Conservation (phyloP, 2,113 vertebrate species). For the Limanda limanda region DNA sequence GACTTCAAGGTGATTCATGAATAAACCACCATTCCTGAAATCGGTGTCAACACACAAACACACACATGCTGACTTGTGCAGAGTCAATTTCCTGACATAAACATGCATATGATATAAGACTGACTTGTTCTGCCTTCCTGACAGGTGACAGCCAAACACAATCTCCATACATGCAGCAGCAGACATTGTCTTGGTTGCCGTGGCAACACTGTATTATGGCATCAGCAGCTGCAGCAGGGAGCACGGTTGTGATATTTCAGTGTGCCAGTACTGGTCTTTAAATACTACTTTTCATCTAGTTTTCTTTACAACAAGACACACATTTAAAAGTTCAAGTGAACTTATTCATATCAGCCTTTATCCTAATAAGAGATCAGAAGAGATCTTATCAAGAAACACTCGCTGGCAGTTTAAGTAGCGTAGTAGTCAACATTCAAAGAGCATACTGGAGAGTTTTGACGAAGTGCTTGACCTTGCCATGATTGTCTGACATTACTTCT, state of each 20-base stretch:
- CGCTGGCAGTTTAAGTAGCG: background rate
- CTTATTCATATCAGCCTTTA: background rate
- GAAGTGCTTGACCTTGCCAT: no score
- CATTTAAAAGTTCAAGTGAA: no score
- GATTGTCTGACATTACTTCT: no score
- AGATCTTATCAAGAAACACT: background rate
- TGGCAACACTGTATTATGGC: slow-evolving; percentile 68
- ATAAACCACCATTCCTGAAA: slow-evolving; percentile 9
- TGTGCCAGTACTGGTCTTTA: background rate
- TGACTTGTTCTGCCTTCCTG: background rate
- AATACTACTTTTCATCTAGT: background rate
- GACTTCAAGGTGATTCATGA: slow-evolving; percentile 73
- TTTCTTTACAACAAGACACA: no score
- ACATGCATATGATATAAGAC: background rate
- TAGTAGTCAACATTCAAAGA: background rate
- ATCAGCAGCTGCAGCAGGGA: slow-evolving; percentile 56
- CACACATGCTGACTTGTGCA: background rate
- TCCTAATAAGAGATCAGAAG: background rate
- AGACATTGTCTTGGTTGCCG: slow-evolving; percentile 71
- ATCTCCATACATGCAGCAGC: slow-evolving; percentile 38
- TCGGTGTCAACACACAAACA: slow-evolving; percentile 22
- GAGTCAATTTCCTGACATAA: background rate
- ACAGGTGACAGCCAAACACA: slow-evolving; percentile 22
- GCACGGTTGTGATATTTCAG: background rate
- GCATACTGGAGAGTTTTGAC: no score